These are phyloP conservation scores for Melospiza melodia DNA, from an alignment of 2,113 vertebrate species.

Conservation along the genomic window DNA sequence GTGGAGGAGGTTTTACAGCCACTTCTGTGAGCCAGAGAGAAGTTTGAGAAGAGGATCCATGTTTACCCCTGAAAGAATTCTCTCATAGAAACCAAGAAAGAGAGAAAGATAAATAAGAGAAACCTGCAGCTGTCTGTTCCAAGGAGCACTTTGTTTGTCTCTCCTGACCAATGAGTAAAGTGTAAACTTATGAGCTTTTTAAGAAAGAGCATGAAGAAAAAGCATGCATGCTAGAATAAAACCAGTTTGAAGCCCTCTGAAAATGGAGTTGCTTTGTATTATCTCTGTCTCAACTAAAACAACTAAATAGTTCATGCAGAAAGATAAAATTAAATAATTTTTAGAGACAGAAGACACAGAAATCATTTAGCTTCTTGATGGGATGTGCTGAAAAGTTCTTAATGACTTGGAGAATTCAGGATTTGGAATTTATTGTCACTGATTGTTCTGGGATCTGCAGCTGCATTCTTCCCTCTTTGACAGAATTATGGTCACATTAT, in stretches of 20 bases:
- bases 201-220: not conserved
- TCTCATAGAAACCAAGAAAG: not conserved
- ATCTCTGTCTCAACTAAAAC: not conserved
- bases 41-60: not conserved
- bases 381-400: not conserved
- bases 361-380: not conserved
- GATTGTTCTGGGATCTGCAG: not conserved
- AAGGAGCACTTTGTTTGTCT: not conserved
- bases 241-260: not conserved
- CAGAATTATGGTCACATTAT: not conserved
- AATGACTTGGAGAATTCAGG: not conserved
- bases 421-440: not conserved
- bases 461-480: not conserved
- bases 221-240: not conserved
- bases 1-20: not conserved
- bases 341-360: not conserved
- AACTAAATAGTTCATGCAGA: not conserved
- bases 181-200: not conserved
- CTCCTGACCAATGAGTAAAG: not conserved
- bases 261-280: not conserved
- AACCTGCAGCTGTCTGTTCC: not conserved
- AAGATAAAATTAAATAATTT: not conserved
- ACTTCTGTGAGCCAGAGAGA: not conserved
- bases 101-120: not conserved
- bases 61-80: not conserved